Evolutionary conservation across 2,113 vertebrate genomes (phyloP), one percentile per base, ranked within the genome.

Genomic region (Aspidoscelis tigris): DNA sequence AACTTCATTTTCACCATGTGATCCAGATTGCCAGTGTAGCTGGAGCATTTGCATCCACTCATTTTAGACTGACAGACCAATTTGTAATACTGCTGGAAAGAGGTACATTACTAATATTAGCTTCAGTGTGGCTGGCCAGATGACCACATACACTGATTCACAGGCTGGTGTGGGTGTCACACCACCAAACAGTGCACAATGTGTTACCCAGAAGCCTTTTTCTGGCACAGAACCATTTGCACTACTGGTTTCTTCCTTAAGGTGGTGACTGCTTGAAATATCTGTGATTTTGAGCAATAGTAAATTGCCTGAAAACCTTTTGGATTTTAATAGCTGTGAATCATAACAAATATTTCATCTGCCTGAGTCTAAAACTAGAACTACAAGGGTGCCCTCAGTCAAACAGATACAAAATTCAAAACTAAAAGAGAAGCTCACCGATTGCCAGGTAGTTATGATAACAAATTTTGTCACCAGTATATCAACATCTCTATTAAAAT

Each of bases 141-240:
- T 69, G 64, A 68, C 11, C 39, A 69, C 74, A 61, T 61, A 78
- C 22, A 84, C 26, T 71, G 66, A 78, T 78, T 78, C 75, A 33
- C 18, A 78, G 66, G 24, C 33, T 43, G 68, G 72, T 43, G 39
- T 18, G 55, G 61, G 47, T 43, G 65, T 77, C n/a, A 69, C 7
- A 58, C 22, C 68, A 71, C 44, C 78, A 33, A 41, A 58, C 50
- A 72, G 58, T 33, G 24, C 33, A 33, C 33, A 58, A 16, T 39
- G 78, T 39, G 66, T 70, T 55, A 21, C 41, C n/a, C 24, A 81
- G 21, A 65, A 12, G 61, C n/a, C 47, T 47, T 14, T n/a, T 65
- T 22, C 21, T 47, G 65, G n/a, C 43, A 47, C 6, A 44, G 80
- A 44, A 64, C 14, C 43, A 47, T 47, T 65, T 74, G 44, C 14